A percentile compares a stretch with the other conserved stretches of the same genome.
These are phyloP conservation scores for Dissostichus mawsoni DNA, from an alignment of 2,113 vertebrate genomes.

Conservation along the genomic window DNA sequence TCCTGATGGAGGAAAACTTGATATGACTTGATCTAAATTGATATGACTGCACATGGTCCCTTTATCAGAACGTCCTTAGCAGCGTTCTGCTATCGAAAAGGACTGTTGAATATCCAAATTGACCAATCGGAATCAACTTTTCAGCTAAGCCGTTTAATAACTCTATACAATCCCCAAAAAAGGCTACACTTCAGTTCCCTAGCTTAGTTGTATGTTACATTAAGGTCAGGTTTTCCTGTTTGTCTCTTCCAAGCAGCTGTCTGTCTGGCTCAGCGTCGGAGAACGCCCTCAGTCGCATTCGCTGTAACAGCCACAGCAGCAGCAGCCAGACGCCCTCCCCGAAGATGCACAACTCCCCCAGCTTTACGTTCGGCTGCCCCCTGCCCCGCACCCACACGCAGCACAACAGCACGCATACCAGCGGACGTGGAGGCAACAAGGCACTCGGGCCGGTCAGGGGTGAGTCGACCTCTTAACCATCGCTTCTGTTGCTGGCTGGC, in stretches of 20 bases:
- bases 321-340: constrained; percentile 88
- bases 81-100: no score
- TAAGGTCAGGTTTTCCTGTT: neutral
- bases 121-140: no score
- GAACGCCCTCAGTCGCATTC: constrained; percentile 81
- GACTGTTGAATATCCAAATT: no score
- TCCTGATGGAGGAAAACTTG: no score
- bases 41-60: no score
- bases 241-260: constrained; percentile 73
- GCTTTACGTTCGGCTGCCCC: constrained; percentile 89
- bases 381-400: constrained; percentile 49
- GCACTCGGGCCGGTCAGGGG: constrained; percentile 87
- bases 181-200: neutral
- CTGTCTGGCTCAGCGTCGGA: constrained; percentile 87
- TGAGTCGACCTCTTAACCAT: constrained; percentile 78
- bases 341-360: constrained; percentile 88
- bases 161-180: neutral
- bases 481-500: constrained; percentile 7
- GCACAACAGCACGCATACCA: constrained; percentile 67
- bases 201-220: neutral
- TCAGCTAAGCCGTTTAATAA: no score
- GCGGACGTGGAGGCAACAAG: constrained; percentile 65
- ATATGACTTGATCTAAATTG: no score
- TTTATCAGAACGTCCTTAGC: no score
- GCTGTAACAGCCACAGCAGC: constrained; percentile 88